Percentiles rank a stretch among this genome's conserved stretches.
These are phyloP conservation scores for Probosciger aterrimus DNA, from an alignment of 2,113 vertebrate genomes.

Conservation along the genomic window DNA sequence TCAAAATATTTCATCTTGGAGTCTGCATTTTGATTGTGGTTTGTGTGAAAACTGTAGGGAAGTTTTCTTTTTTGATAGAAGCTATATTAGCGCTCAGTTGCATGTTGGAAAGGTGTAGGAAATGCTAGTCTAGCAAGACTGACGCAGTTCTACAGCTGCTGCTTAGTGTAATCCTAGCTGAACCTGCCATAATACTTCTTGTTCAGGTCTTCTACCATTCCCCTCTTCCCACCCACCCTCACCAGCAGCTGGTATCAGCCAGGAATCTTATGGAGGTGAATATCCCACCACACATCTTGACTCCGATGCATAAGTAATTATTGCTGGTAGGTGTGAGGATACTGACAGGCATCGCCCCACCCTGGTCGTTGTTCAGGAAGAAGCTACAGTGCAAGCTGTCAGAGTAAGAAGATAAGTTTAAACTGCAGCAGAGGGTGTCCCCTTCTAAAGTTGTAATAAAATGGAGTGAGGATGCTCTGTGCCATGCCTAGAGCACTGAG, in stretches of 20 bases:
- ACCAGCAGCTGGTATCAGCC: rapidly evolving
- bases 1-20: neutral
- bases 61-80: neutral
- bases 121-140: neutral
- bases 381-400: neutral
- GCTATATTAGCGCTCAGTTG: neutral
- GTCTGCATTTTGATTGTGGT: neutral
- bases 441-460: neutral
- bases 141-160: rapidly evolving
- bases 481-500: rapidly evolving
- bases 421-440: neutral
- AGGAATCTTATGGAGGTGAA: rapidly evolving
- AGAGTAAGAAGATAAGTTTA: neutral
- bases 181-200: neutral
- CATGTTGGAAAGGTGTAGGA: neutral
- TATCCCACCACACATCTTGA: neutral
- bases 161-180: neutral
- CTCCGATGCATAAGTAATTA: rapidly evolving
- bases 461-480: neutral
- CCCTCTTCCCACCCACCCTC: neutral
- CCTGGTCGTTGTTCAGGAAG: neutral
- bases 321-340: neutral
- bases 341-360: neutral
- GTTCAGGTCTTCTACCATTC: neutral
- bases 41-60: neutral